Evolutionary conservation across 2,113 vertebrate genomes (phyloP), one percentile per base, ranked within the genome.

Genomic region (Lagopus muta): DNA sequence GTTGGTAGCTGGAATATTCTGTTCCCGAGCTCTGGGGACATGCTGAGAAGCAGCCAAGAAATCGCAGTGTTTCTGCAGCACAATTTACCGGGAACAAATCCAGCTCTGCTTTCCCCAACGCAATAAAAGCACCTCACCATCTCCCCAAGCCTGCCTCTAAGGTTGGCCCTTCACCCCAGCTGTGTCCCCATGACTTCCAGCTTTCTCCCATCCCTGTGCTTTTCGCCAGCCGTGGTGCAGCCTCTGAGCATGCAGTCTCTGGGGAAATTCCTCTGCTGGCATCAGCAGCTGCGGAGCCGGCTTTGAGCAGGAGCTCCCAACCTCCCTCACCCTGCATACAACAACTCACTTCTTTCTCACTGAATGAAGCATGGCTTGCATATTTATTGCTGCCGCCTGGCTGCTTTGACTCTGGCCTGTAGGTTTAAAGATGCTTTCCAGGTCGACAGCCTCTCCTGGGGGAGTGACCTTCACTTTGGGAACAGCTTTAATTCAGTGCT

Each of bases 231-330:
- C n/a, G 6, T n/a, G 2, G 3, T 3, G 3, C 62, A 52, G 78
- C 42, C 92, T 91, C 75, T 0, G 0, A 57, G 75, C 79, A 43
- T 58, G 54, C 86, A 81, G 80, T 62, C 86, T 81, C 92, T 9
- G 4, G 88, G 91, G 89, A 94, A 94, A 86, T 86, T 77, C 76
- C 64, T 82, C 80, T 73, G 72, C 83, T 6, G n/a, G 57, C 57
- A 48, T 60, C 74, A 22, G 57, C 74, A 61, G 58, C 34, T 45
- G 28, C 34, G 5, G 36, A 86, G 86, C 77, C 58, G 69, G 25
- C 75, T 90, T 90, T 77, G 72, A 86, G 69, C 92, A 92, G 92
- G 83, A 95, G 80, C 76, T 94, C 92, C 86, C 94, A 90, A 82
- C 94, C 90, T 95, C 79, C 89, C 50, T 70, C 83, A 42, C 69